phyloP scores from a whole-genome alignment of 2,888 invertebrate genomes.

The Microctonus hyperodae region DNA sequence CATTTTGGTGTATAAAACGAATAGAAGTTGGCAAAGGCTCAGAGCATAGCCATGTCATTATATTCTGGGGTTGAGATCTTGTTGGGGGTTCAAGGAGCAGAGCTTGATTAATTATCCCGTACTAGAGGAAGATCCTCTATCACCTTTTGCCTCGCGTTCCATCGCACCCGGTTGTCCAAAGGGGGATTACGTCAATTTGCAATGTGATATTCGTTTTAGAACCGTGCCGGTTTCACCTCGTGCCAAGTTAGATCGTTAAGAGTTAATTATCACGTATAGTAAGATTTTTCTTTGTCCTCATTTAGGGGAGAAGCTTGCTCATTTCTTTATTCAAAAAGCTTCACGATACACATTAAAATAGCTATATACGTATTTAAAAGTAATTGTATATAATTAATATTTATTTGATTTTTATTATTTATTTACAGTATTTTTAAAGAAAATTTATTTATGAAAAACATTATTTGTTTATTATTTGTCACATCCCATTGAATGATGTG shows the following conservation, averaged over 20 bases:
- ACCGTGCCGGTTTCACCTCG: slow-evolving; percentile 35
- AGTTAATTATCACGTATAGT: slow-evolving; percentile 30
- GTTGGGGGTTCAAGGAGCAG: slow-evolving; percentile 27
- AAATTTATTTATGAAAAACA: no score
- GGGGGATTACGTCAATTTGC: slow-evolving; percentile 40
- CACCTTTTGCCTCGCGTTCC: background rate
- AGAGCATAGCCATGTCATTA: slow-evolving; percentile 29
- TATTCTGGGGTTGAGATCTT: slow-evolving; percentile 19
- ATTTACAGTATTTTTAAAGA: no score
- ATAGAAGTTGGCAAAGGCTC: slow-evolving; percentile 29
- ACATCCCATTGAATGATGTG: background rate
- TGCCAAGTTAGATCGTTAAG: slow-evolving; percentile 36
- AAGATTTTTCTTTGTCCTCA: slow-evolving; percentile 8
- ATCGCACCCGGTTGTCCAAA: background rate
- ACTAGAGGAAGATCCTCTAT: slow-evolving; percentile 30
- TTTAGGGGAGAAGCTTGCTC: background rate
- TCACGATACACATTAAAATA: no score
- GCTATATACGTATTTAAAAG: no score
- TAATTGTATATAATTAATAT: no score
- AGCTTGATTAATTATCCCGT: slow-evolving; percentile 41
- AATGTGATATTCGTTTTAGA: slow-evolving; percentile 41
- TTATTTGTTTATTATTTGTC: background rate
- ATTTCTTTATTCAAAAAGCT: background rate
- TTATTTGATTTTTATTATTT: no score
- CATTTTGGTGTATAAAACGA: background rate